These are phyloP conservation scores for Paramormyrops kingsleyae DNA, from an alignment of 2,113 vertebrate genomes.

Conservation along the genomic window DNA sequence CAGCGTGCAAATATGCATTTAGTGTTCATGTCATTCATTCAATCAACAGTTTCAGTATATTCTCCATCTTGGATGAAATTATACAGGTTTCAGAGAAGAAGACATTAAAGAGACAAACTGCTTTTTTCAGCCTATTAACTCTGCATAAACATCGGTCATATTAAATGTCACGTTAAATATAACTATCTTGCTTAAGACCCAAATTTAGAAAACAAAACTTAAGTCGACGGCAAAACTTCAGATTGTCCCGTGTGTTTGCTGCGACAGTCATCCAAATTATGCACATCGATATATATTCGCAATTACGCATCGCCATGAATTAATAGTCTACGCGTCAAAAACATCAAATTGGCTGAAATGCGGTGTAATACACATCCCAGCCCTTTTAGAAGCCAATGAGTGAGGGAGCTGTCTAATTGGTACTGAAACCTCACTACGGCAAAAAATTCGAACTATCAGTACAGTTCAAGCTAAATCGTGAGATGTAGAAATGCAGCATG, in stretches of 20 bases:
- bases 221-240: neutral
- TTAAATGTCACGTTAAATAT: conserved; percentile 3
- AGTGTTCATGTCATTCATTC: neutral
- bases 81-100: neutral
- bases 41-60: neutral
- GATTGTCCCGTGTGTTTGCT: neutral
- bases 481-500: neutral
- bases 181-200: neutral
- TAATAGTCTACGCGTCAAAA: neutral
- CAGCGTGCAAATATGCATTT: neutral
- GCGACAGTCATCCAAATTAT: neutral
- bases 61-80: neutral
- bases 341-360: neutral
- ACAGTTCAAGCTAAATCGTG: neutral
- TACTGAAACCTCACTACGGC: neutral
- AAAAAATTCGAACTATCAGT: neutral
- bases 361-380: neutral
- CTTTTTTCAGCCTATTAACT: neutral
- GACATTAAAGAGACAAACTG: neutral
- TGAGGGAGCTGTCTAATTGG: neutral
- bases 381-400: neutral
- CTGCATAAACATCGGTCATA: neutral
- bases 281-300: neutral
- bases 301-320: neutral
- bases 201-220: neutral